Evolutionary conservation across 92 coral and sea anemone species (phyloP).

Genomic region (Plumapathes pennacea): DNA sequence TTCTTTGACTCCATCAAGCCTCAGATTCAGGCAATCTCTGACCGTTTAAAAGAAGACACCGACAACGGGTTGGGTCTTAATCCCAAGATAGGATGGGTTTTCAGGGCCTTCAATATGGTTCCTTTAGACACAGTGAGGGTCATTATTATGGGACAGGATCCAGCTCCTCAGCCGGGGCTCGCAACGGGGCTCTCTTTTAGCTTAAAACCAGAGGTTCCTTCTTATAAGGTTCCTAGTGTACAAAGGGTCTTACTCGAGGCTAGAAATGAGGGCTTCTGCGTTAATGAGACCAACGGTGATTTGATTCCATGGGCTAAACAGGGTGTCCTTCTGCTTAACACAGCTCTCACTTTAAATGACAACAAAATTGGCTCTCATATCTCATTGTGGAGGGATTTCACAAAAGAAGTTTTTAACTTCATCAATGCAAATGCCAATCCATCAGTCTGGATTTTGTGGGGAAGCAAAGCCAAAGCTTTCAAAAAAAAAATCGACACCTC

Average conservation of each 20-base stretch:
- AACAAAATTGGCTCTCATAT: slow-evolving; percentile 46
- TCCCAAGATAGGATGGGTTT: slow-evolving; percentile 58
- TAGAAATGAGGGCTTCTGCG: slow-evolving; percentile 53
- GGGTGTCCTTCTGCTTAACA: slow-evolving; percentile 52
- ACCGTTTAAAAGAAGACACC: slow-evolving; percentile 21
- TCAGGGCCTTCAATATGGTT: slow-evolving; percentile 62
- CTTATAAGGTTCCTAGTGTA: slow-evolving; percentile 54
- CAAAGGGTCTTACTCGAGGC: slow-evolving; percentile 65
- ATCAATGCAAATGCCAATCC: slow-evolving; percentile 36
- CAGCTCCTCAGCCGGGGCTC: slow-evolving; percentile 68
- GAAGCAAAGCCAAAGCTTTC: slow-evolving; percentile 32
- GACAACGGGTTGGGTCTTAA: slow-evolving; percentile 25
- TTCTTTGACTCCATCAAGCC: slow-evolving; percentile 12
- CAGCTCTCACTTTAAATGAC: slow-evolving; percentile 51
- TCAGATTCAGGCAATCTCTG: slow-evolving; percentile 35
- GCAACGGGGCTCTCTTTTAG: slow-evolving; percentile 68
- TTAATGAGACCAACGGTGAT: slow-evolving; percentile 21
- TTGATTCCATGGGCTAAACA: slow-evolving; percentile 47
- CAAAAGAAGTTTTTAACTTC: slow-evolving; percentile 12
- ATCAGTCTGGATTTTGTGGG: slow-evolving; percentile 62
- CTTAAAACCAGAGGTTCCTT: slow-evolving; percentile 30
- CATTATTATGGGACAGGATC: slow-evolving; percentile 52
- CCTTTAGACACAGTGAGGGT: slow-evolving; percentile 42
- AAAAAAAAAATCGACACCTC: slow-evolving; percentile 22
- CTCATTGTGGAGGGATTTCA: slow-evolving; percentile 41